Evolutionary conservation across 2,888 invertebrate genomes (phyloP).

Genomic region (Pristionchus mayeri): DNA sequence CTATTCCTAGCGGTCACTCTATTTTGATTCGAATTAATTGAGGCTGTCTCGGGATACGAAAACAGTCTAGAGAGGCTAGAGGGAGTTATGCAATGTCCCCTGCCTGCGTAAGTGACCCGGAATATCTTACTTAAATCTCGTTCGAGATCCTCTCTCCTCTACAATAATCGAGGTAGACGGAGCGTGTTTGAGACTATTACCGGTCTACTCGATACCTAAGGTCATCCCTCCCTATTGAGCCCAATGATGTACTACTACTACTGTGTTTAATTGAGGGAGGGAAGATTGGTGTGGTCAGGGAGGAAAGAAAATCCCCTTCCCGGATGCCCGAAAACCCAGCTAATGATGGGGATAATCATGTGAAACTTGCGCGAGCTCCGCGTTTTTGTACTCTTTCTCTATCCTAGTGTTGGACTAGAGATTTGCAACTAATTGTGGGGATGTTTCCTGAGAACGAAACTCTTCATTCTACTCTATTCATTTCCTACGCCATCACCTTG

Average conservation of each 20-base stretch:
- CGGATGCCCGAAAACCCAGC: slow-evolving; percentile 27
- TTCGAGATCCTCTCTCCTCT: background rate
- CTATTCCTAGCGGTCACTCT: background rate
- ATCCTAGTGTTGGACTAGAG: background rate
- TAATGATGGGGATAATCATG: slow-evolving; percentile 43
- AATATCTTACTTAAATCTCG: slow-evolving; percentile 38
- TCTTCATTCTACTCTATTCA: too few relatives aligned
- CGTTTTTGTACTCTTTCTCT: background rate
- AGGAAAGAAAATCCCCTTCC: slow-evolving; percentile 1
- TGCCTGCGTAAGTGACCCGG: slow-evolving; percentile 26
- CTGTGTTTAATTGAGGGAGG: slow-evolving; percentile 20
- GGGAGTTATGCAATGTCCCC: slow-evolving; percentile 25
- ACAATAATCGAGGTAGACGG: slow-evolving; percentile 37
- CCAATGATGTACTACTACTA: slow-evolving; percentile 33
- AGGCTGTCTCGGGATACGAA: slow-evolving; percentile 20
- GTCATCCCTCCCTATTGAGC: slow-evolving; percentile 14
- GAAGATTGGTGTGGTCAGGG: background rate
- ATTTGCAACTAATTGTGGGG: background rate
- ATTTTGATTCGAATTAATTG: slow-evolving; percentile 42
- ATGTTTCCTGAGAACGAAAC: background rate
- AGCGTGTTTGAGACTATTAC: slow-evolving; percentile 42
- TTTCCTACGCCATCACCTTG: too few relatives aligned
- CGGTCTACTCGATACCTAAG: slow-evolving; percentile 35
- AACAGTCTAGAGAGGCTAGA: background rate
- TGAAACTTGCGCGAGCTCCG: slow-evolving; percentile 33